phyloP scores from a whole-genome alignment of 1,140 invertebrate species.

The Drosophila virilis region DNA sequence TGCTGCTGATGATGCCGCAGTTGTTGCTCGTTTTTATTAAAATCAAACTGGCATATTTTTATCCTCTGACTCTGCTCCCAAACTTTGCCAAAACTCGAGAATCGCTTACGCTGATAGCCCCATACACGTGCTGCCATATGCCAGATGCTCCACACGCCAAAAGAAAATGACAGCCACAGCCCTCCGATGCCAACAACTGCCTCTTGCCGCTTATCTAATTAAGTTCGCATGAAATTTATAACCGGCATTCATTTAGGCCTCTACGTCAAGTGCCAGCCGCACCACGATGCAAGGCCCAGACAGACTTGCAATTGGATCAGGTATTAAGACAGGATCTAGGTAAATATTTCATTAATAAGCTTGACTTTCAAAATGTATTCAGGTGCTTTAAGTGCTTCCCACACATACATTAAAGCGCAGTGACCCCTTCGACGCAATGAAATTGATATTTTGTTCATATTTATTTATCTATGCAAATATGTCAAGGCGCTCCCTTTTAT shows the following conservation, averaged over 20 bases:
- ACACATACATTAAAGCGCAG: too few species aligned
- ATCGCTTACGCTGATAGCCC: neutral
- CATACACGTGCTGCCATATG: conserved; percentile 27
- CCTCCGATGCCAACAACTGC: conserved; percentile 17
- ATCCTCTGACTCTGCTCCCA: conserved; percentile 28
- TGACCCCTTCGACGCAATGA: neutral
- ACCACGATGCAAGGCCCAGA: too few species aligned
- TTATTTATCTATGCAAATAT: too few species aligned
- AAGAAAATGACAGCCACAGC: conserved; percentile 25
- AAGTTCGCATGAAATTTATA: conserved; percentile 39
- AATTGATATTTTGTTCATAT: neutral
- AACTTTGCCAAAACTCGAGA: conserved; percentile 13
- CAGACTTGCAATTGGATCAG: neutral
- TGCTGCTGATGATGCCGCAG: conserved; percentile 12
- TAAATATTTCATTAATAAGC: too few species aligned
- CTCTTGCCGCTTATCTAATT: conserved; percentile 40
- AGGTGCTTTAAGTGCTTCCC: too few species aligned
- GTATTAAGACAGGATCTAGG: neutral
- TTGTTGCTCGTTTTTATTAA: conserved; percentile 66
- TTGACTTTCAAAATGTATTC: too few species aligned
- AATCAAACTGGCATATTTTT: conserved; percentile 70
- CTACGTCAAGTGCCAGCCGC: conserved; percentile 9
- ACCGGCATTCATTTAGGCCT: conserved; percentile 28
- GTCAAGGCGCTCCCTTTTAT: too few species aligned
- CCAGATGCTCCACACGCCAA: conserved; percentile 28